Conservation (phyloP, 1,140 invertebrate genomes). For the Drosophila erecta region DNA sequence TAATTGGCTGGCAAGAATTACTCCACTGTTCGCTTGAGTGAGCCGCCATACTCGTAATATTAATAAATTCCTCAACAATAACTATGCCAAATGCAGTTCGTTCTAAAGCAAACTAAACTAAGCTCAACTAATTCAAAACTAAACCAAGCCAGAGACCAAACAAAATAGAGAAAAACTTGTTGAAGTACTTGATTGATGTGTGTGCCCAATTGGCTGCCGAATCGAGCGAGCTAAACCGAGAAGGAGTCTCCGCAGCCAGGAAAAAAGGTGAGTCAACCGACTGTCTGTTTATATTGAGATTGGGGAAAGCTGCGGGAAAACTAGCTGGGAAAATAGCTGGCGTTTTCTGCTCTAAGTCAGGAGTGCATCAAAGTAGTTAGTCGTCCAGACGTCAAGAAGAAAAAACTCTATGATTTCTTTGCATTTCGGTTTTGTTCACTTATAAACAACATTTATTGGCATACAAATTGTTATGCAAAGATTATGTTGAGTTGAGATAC, state of each 20-base stretch:
- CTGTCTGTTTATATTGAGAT: constrained; percentile 33
- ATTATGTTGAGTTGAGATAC: too few relatives aligned
- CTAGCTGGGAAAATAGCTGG: not conserved
- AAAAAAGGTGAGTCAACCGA: constrained; percentile 46
- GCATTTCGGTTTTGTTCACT: not conserved
- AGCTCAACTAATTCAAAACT: constrained; percentile 26
- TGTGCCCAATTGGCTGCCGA: constrained; percentile 45
- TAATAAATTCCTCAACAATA: constrained; percentile 44
- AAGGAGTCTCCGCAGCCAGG: constrained; percentile 35
- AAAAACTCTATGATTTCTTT: not conserved
- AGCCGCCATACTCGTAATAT: constrained; percentile 27
- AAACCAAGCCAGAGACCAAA: constrained; percentile 48
- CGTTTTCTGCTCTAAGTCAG: not conserved
- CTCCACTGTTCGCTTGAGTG: constrained; percentile 20
- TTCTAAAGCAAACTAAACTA: constrained; percentile 8
- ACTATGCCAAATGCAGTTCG: constrained; percentile 33
- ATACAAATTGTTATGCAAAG: too few relatives aligned
- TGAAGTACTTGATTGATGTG: constrained; percentile 54
- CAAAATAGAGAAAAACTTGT: constrained; percentile 59
- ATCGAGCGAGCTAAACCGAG: constrained; percentile 37
- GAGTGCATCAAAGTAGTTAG: not conserved
- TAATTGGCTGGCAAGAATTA: constrained; percentile 53
- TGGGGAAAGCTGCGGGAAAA: not conserved
- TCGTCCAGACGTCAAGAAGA: not conserved
- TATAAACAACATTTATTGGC: too few relatives aligned